phyloP scores from a whole-genome alignment of 1,140 invertebrate species.

The Aethina tumida region DNA sequence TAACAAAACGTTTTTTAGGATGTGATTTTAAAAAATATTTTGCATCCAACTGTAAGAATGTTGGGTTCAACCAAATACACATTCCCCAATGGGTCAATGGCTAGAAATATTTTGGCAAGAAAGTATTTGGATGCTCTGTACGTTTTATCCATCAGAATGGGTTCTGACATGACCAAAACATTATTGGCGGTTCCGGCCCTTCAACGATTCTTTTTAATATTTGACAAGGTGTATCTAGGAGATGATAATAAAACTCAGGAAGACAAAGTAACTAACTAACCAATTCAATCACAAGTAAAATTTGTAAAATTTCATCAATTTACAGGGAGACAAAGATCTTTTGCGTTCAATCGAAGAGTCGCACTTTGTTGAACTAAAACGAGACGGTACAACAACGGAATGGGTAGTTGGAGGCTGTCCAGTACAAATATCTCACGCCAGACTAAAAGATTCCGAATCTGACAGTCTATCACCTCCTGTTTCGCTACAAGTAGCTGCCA shows the following conservation, averaged over 20 bases:
- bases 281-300: neutral
- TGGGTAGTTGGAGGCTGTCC: constrained; percentile 43
- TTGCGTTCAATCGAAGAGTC: constrained; percentile 26
- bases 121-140: constrained; percentile 76
- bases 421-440: constrained; percentile 31
- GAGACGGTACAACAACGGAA: constrained; percentile 44
- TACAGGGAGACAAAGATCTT: constrained; percentile 3
- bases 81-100: constrained; percentile 68
- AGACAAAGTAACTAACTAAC: neutral
- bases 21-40: constrained; percentile 61
- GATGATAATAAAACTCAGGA: neutral
- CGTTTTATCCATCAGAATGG: constrained; percentile 67
- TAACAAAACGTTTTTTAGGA: constrained; percentile 41
- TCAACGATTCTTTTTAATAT: constrained; percentile 75
- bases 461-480: constrained; percentile 45
- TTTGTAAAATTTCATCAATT: neutral
- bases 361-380: constrained; percentile 42
- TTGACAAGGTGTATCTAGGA: constrained; percentile 62
- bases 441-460: constrained; percentile 28
- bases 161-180: constrained; percentile 71
- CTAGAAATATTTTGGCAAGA: constrained; percentile 61
- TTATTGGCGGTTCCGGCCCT: constrained; percentile 62
- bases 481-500: neutral
- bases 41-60: constrained; percentile 65
- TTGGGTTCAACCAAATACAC: constrained; percentile 60